Percentiles rank a stretch among this genome's conserved stretches.
phyloP scores from a whole-genome alignment of 1,140 invertebrate species.

The Orchesella cincta region DNA sequence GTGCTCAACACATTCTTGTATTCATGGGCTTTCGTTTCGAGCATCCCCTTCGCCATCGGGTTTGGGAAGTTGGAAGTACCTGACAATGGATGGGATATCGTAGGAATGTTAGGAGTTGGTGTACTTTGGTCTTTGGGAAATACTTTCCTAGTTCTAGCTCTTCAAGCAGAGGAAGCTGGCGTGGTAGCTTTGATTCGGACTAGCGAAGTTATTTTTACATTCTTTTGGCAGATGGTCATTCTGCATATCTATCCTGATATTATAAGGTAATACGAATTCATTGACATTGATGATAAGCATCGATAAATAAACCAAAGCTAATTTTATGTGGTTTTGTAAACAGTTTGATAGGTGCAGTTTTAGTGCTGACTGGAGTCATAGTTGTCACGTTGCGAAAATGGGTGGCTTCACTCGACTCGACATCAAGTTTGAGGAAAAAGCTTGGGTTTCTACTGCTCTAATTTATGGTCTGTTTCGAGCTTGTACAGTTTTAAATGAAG shows the following conservation, averaged over 20 bases:
- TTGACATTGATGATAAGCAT: too few species aligned
- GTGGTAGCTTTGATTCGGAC: constrained; percentile 34
- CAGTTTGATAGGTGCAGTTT: background rate
- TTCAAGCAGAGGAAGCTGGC: constrained; percentile 41
- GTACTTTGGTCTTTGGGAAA: constrained; percentile 15
- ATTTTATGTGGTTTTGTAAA: background rate
- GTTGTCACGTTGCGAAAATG: constrained; percentile 25
- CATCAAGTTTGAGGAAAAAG: background rate
- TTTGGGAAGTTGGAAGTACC: background rate
- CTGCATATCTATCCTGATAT: constrained; percentile 31
- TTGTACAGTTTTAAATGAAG: too few species aligned
- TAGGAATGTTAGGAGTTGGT: background rate
- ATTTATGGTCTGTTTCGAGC: too few species aligned
- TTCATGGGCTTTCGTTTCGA: background rate
- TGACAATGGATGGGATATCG: constrained; percentile 1
- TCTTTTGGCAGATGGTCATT: constrained; percentile 39
- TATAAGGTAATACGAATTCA: constrained; percentile 35
- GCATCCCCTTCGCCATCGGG: background rate
- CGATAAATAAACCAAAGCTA: background rate
- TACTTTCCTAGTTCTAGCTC: constrained; percentile 26
- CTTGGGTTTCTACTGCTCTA: constrained; percentile 12
- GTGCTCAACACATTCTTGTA: constrained; percentile 9
- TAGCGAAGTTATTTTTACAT: constrained; percentile 40
- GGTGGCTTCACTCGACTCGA: background rate
- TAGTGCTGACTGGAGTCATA: constrained; percentile 19